These are phyloP conservation scores for Casuarius casuarius DNA, from an alignment of 2,113 vertebrate genomes.

Conservation along the genomic window DNA sequence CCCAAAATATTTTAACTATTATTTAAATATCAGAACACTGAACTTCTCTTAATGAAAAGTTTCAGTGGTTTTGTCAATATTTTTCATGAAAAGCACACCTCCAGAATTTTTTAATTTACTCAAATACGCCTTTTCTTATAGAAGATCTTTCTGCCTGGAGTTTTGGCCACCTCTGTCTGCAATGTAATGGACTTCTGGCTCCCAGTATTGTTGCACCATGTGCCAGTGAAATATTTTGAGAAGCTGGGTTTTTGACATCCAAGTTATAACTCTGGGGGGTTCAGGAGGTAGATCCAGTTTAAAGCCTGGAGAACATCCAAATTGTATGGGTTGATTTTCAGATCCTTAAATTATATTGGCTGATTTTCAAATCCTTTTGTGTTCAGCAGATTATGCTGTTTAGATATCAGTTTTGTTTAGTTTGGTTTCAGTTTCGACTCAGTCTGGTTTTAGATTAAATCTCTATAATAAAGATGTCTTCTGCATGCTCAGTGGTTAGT, in stretches of 20 bases:
- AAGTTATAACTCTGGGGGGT: neutral
- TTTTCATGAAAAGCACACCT: neutral
- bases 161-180: neutral
- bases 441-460: neutral
- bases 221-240: neutral
- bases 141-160: neutral
- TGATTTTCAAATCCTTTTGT: neutral
- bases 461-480: neutral
- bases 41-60: neutral
- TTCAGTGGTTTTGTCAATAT: neutral
- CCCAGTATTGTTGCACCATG: neutral
- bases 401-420: neutral
- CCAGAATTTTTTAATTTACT: neutral
- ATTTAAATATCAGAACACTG: neutral
- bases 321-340: neutral
- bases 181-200: neutral
- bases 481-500: neutral
- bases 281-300: neutral
- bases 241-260: neutral
- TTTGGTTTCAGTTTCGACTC: neutral
- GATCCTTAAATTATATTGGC: neutral
- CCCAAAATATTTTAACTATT: neutral
- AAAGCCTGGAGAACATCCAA: neutral
- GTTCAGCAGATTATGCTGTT: neutral
- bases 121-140: neutral